Conservation (phyloP, 2,113 vertebrate genomes). For the Campylomormyrus numenius region DNA sequence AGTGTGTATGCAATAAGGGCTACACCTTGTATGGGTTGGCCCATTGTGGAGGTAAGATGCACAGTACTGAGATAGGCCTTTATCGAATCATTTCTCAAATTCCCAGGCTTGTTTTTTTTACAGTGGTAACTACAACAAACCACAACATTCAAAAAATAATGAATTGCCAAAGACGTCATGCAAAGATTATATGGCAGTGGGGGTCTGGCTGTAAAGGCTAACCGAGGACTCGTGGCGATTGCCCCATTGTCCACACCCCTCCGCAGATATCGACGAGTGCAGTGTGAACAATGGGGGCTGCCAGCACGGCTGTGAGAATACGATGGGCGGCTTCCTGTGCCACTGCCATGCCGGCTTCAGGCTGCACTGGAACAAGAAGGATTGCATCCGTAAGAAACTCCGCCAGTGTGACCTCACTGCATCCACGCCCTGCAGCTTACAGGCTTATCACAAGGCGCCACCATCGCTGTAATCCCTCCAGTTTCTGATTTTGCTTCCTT, state of each 20-base stretch:
- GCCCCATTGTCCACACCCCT: constrained; percentile 25
- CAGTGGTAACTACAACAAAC: background rate
- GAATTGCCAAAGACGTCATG: background rate
- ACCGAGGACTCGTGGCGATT: background rate
- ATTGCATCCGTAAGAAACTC: constrained; percentile 84
- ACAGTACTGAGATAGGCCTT: background rate
- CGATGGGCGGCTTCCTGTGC: constrained; percentile 76
- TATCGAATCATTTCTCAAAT: background rate
- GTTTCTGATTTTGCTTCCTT: background rate
- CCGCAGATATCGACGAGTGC: constrained; percentile 87
- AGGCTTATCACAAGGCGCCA: background rate
- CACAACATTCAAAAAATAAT: background rate
- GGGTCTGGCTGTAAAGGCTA: background rate
- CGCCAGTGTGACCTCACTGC: background rate
- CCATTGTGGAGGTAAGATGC: constrained; percentile 84
- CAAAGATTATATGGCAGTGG: background rate
- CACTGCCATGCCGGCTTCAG: constrained; percentile 77
- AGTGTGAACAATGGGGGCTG: constrained; percentile 90
- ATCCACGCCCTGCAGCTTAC: background rate
- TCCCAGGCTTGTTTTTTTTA: background rate
- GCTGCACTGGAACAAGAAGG: constrained; percentile 96
- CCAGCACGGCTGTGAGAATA: constrained; percentile 84
- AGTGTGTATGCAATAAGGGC: constrained; percentile 84
- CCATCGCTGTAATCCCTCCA: background rate
- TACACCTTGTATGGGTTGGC: constrained; percentile 88